Evolutionary conservation across 2,888 invertebrate genomes (phyloP).

Genomic region (Syrista parreyssii): DNA sequence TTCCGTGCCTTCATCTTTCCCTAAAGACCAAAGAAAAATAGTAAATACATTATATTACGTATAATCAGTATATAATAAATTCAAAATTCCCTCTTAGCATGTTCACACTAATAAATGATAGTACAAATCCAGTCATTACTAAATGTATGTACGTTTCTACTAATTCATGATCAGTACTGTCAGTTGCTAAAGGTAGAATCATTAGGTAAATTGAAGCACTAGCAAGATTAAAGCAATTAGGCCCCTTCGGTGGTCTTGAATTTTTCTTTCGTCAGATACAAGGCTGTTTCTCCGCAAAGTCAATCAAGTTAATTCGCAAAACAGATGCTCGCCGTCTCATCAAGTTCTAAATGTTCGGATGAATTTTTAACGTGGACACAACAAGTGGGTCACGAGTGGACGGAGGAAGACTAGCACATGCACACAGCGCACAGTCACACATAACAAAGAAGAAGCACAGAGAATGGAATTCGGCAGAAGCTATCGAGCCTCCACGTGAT

Average conservation of each 20-base stretch:
- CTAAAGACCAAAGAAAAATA: conserved; percentile 35
- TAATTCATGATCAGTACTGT: not conserved
- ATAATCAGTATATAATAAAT: not conserved
- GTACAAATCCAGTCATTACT: not conserved
- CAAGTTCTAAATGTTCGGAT: not conserved
- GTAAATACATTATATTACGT: not conserved
- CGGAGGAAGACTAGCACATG: not conserved
- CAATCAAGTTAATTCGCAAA: not conserved
- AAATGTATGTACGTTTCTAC: not conserved
- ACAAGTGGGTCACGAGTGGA: not conserved
- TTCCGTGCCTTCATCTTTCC: conserved; percentile 78
- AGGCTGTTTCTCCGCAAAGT: not conserved
- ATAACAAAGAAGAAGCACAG: conserved; percentile 16
- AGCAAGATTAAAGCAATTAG: not conserved
- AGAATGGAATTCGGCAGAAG: conserved; percentile 26
- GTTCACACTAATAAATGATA: not conserved
- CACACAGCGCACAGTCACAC: too few species aligned
- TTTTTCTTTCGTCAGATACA: not conserved
- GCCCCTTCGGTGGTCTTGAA: not conserved
- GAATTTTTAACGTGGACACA: not conserved
- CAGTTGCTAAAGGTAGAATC: not conserved
- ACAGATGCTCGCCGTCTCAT: not conserved
- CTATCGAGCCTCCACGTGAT: conserved; percentile 23
- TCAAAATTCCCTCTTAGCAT: not conserved
- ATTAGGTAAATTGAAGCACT: not conserved